Percentiles rank a stretch among this genome's conserved stretches.
Conservation (phyloP, 1,140 invertebrate species). For the Drosophila erecta region DNA sequence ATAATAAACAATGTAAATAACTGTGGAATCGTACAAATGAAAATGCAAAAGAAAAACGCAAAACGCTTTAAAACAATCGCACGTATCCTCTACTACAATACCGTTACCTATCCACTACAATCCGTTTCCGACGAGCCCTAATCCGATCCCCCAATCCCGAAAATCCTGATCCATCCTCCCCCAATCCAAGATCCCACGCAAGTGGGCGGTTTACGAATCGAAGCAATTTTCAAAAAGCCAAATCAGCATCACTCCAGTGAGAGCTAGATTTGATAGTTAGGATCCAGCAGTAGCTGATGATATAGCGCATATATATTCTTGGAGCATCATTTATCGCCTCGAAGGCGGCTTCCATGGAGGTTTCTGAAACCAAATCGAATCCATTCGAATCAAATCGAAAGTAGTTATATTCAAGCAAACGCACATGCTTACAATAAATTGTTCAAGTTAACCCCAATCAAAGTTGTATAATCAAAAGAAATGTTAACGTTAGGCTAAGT, state of each 20-base stretch:
- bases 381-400: constrained; percentile 18
- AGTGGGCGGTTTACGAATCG: constrained; percentile 73
- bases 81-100: constrained; percentile 84
- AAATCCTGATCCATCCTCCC: constrained; percentile 5
- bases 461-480: constrained; percentile 63
- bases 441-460: constrained; percentile 31
- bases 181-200: constrained; percentile 41
- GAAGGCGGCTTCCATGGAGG: constrained; percentile 57
- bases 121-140: constrained; percentile 79
- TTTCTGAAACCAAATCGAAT: constrained; percentile 61
- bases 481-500: constrained; percentile 66
- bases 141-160: constrained; percentile 52
- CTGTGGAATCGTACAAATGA: constrained; percentile 71
- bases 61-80: constrained; percentile 85
- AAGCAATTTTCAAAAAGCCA: constrained; percentile 71
- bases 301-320: constrained; percentile 67
- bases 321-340: constrained; percentile 58
- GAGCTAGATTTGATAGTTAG: constrained; percentile 24
- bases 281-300: constrained; percentile 30
- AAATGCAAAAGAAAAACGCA: constrained; percentile 84
- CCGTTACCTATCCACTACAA: constrained; percentile 83
- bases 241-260: constrained; percentile 50
- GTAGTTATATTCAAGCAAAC: constrained; percentile 23
- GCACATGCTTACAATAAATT: constrained; percentile 53
- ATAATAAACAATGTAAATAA: constrained; percentile 49